Conservation (phyloP, 2,888 invertebrate genomes). For the Arctia plantaginis region DNA sequence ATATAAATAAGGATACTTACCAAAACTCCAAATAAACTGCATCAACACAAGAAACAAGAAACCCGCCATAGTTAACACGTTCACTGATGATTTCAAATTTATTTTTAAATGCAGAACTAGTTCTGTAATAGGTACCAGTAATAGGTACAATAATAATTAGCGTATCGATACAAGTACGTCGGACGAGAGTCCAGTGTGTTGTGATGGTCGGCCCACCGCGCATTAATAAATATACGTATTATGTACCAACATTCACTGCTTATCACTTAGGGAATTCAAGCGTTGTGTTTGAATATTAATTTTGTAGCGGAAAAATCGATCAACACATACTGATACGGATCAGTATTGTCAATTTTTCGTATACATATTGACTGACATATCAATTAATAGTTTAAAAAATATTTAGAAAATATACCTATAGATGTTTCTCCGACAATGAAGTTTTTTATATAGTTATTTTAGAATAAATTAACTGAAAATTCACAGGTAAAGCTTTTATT, state of each 20-base stretch:
- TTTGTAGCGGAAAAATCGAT: conserved; percentile 26
- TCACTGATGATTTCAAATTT: conserved; percentile 43
- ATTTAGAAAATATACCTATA: background rate
- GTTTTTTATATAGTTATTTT: background rate
- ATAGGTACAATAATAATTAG: conserved; percentile 38
- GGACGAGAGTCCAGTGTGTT: conserved; percentile 51
- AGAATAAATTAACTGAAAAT: background rate
- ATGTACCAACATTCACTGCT: conserved; percentile 51
- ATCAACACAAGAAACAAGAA: conserved; percentile 44
- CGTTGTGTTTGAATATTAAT: conserved; percentile 26
- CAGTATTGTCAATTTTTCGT: conserved; percentile 3
- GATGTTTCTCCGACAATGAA: background rate
- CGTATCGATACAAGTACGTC: conserved; percentile 43
- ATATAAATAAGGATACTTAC: conserved; percentile 27
- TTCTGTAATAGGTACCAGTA: conserved; percentile 35
- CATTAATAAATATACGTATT: conserved; percentile 58
- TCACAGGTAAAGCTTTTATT: too few species aligned
- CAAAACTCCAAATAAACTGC: conserved; percentile 65
- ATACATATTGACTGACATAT: background rate
- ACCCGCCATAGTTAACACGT: conserved; percentile 40
- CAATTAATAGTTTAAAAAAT: background rate
- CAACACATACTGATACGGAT: background rate
- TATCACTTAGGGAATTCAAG: conserved; percentile 50
- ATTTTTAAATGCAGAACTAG: conserved; percentile 42
- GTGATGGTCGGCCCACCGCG: conserved; percentile 52